Percentiles rank a stretch among this genome's conserved stretches.
Conservation (phyloP, 2,797 vertebrate species). For the Sarcophilus harrisii region DNA sequence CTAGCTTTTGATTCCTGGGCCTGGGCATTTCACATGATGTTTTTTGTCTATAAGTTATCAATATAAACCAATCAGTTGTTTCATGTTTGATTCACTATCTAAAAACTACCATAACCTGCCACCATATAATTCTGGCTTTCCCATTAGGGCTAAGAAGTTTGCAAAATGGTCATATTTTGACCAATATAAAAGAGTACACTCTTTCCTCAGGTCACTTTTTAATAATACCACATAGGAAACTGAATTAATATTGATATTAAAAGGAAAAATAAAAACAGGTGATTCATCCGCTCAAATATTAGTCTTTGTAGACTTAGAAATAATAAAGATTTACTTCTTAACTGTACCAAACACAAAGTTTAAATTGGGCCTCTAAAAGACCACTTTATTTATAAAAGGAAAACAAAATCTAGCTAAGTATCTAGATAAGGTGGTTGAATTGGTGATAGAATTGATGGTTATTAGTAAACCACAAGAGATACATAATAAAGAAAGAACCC, state of each 20-base stretch:
- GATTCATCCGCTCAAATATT: conserved; percentile 35
- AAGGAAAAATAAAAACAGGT: not conserved
- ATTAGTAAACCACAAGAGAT: not conserved
- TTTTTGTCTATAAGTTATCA: not conserved
- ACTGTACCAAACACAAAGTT: conserved; percentile 22
- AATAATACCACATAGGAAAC: not conserved
- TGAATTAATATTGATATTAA: not conserved
- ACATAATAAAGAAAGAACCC: not conserved
- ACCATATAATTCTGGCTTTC: not conserved
- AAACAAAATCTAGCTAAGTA: not conserved
- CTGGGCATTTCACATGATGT: not conserved
- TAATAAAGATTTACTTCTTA: conserved; percentile 42
- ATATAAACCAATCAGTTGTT: not conserved
- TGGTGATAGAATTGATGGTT: not conserved
- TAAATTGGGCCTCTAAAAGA: not conserved
- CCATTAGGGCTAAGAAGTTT: not conserved
- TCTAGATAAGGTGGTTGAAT: not conserved
- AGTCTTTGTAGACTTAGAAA: not conserved
- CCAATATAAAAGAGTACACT: not conserved
- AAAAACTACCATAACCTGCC: not conserved
- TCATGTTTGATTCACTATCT: not conserved
- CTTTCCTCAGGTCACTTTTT: not conserved
- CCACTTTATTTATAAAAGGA: not conserved
- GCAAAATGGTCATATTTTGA: not conserved
- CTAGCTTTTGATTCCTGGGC: not conserved